Percentiles rank a stretch among this genome's conserved stretches.
Evolutionary conservation across 35 echinoderm and acorn worm species (phyloP).

Genomic region (Amphiura filiformis): DNA sequence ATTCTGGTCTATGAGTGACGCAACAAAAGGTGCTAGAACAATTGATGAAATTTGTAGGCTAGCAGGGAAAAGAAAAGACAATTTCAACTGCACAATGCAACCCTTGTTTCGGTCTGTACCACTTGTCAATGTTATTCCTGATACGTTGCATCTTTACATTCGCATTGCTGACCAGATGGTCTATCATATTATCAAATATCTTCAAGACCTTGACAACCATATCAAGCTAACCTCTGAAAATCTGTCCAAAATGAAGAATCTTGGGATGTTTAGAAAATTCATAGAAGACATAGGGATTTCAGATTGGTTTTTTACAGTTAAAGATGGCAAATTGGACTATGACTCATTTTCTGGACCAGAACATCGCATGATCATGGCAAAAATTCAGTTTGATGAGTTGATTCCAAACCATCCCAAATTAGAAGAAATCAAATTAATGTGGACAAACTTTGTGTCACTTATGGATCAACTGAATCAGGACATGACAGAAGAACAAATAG

Average conservation of each 20-base stretch:
- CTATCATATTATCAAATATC: conserved; percentile 14
- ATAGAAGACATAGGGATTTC: too few species aligned
- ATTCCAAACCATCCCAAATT: too few species aligned
- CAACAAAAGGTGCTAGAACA: conserved; percentile 41
- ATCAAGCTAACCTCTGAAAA: background rate
- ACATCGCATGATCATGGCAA: too few species aligned
- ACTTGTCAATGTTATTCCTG: background rate
- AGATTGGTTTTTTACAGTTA: too few species aligned
- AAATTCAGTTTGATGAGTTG: too few species aligned
- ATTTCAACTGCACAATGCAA: background rate
- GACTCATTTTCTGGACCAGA: too few species aligned
- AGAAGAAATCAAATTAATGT: too few species aligned
- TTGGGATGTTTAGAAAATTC: background rate
- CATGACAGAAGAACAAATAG: too few species aligned
- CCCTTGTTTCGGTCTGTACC: conserved; percentile 20
- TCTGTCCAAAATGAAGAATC: background rate
- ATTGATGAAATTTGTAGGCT: conserved; percentile 39
- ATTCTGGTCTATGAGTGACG: conserved; percentile 70
- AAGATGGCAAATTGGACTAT: too few species aligned
- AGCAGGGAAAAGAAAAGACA: conserved; percentile 15
- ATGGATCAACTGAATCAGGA: too few species aligned
- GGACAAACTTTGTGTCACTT: too few species aligned
- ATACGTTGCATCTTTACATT: conserved; percentile 1
- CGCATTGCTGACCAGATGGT: conserved; percentile 17
- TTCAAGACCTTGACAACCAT: conserved; percentile 27